A percentile compares a stretch with the other conserved stretches of the same genome.
phyloP scores from a whole-genome alignment of 1,140 invertebrate genomes.

The Saccostrea glomerata region DNA sequence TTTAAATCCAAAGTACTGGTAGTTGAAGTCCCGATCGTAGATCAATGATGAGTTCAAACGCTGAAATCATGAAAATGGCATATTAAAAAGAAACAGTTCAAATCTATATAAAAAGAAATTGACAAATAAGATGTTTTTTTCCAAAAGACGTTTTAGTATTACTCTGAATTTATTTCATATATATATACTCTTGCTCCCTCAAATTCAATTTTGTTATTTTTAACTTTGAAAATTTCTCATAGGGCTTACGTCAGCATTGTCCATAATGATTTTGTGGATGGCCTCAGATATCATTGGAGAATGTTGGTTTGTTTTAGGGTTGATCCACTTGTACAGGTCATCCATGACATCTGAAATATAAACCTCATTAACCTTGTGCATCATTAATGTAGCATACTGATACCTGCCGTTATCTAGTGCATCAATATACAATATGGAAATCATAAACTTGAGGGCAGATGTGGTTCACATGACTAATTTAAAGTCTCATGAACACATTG shows the following conservation, averaged over 20 bases:
- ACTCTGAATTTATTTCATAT: no score
- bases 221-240: neutral
- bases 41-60: slow-evolving; percentile 96
- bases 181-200: no score
- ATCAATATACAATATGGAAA: no score
- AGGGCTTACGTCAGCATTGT: slow-evolving; percentile 86
- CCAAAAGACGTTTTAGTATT: no score
- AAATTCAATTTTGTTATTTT: no score
- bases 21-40: slow-evolving; percentile 97
- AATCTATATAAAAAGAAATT: neutral
- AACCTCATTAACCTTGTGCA: neutral
- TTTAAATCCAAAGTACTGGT: slow-evolving; percentile 99
- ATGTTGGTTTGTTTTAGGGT: slow-evolving; percentile 85
- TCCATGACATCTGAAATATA: slow-evolving; percentile 91
- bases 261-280: slow-evolving; percentile 90
- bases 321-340: slow-evolving; percentile 89
- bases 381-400: no score
- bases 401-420: no score
- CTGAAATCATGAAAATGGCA: slow-evolving; percentile 63
- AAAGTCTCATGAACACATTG: no score
- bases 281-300: slow-evolving; percentile 92
- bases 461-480: no score
- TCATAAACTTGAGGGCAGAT: no score
- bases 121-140: no score
- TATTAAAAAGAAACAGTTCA: neutral